Percentiles rank a stretch among this genome's conserved stretches.
Conservation (phyloP, 2,113 vertebrate genomes). For the Plecturocebus donacophilus region DNA sequence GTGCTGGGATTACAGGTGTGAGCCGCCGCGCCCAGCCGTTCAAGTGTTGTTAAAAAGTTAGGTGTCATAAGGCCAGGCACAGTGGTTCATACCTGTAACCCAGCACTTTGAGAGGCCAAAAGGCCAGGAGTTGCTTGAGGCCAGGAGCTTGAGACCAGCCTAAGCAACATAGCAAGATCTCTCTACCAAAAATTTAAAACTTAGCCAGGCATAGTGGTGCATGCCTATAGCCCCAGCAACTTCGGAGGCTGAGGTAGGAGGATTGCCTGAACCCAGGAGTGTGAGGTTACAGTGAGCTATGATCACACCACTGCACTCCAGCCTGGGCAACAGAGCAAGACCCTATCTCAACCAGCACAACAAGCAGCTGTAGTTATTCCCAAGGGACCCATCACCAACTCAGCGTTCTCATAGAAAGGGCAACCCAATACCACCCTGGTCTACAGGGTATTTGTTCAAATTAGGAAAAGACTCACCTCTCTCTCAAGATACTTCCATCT, state of each 20-base stretch:
- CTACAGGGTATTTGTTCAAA: neutral
- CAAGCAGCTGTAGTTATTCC: neutral
- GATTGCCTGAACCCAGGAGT: too few species aligned
- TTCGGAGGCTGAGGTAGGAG: too few species aligned
- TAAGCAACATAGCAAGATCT: too few species aligned
- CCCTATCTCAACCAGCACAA: too few species aligned
- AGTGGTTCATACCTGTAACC: neutral
- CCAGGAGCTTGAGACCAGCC: neutral
- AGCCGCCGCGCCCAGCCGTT: too few species aligned
- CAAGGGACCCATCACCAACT: neutral
- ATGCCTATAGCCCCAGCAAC: too few species aligned
- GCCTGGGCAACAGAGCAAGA: too few species aligned
- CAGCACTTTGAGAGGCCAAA: neutral
- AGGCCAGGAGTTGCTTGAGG: neutral
- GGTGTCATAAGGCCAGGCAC: neutral
- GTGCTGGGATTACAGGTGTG: too few species aligned
- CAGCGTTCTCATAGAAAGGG: neutral
- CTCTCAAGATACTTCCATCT: neutral
- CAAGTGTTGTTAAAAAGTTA: neutral
- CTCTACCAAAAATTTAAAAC: too few species aligned
- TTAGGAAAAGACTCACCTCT: neutral
- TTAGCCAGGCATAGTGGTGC: too few species aligned
- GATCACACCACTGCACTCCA: too few species aligned
- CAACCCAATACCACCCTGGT: neutral
- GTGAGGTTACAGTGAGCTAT: too few species aligned